These are phyloP conservation scores for Elgaria multicarinata DNA, from an alignment of 2,113 vertebrate species.

Conservation along the genomic window DNA sequence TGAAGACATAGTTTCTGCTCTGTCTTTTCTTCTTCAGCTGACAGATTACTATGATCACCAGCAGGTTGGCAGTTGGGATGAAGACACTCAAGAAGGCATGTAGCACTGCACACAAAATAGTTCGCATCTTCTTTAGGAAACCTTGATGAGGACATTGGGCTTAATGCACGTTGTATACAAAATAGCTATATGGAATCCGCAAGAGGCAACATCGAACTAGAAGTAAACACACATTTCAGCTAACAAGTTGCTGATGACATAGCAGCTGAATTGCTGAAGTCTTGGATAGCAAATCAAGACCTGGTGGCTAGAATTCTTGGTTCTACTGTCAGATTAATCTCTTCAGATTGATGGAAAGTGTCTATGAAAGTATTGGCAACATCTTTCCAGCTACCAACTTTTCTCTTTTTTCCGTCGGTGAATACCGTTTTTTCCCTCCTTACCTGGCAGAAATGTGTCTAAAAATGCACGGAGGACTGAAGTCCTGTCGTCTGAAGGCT, in stretches of 20 bases:
- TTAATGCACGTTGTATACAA: not conserved
- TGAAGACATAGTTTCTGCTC: constrained; percentile 50
- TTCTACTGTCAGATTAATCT: not conserved
- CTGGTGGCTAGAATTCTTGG: not conserved
- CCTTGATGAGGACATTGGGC: not conserved
- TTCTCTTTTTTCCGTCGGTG: not conserved
- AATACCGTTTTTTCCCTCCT: not conserved
- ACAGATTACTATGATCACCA: constrained; percentile 52
- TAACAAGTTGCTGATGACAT: not conserved
- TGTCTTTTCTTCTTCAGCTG: constrained; percentile 54
- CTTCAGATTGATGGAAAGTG: not conserved
- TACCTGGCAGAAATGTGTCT: rapidly evolving
- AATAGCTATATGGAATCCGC: not conserved
- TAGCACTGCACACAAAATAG: constrained; percentile 19
- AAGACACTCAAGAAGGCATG: constrained; percentile 50
- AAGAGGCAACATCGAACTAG: not conserved
- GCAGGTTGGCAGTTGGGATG: constrained; percentile 47
- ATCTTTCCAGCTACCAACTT: rapidly evolving
- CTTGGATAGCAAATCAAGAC: not conserved
- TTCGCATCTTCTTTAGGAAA: constrained; percentile 44
- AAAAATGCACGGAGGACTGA: not conserved
- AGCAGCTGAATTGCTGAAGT: not conserved
- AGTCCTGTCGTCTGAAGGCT: not conserved
- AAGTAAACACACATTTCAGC: not conserved
- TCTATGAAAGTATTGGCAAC: not conserved